Percentiles rank a stretch among this genome's conserved stretches.
Evolutionary conservation across 2,888 invertebrate species (phyloP).

Genomic region (Boloria euphrosyne): DNA sequence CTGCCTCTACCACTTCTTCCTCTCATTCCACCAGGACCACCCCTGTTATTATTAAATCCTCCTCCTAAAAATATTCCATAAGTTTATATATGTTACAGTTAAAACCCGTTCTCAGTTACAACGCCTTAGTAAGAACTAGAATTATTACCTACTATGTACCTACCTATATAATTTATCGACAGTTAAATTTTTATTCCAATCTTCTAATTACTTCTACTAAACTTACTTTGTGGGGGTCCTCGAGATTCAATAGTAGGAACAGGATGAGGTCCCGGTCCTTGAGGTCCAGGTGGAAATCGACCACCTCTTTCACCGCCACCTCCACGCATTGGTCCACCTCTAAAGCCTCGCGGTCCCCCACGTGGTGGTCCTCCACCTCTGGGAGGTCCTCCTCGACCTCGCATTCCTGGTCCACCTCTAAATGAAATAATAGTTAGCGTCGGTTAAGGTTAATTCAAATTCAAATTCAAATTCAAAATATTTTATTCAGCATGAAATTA

Average conservation of each 20-base stretch:
- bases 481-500: no score
- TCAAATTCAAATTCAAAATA: no score
- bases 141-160: no score
- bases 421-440: background rate
- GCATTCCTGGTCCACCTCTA: slow-evolving; percentile 70
- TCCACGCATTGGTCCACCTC: slow-evolving; percentile 73
- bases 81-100: no score
- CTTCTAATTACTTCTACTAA: no score
- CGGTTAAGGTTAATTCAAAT: background rate
- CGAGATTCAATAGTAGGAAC: slow-evolving; percentile 76
- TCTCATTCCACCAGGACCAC: slow-evolving; percentile 71
- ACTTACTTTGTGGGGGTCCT: slow-evolving; percentile 67
- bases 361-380: slow-evolving; percentile 51
- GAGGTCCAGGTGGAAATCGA: slow-evolving; percentile 70
- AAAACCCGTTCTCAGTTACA: no score
- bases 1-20: slow-evolving; percentile 72
- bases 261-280: slow-evolving; percentile 76
- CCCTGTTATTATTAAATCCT: slow-evolving; percentile 70
- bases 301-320: slow-evolving; percentile 74
- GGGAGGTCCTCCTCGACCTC: slow-evolving; percentile 66
- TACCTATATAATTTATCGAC: no score
- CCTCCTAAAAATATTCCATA: slow-evolving; percentile 47
- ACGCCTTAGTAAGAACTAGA: no score
- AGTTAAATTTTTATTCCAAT: no score
- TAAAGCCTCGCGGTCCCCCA: slow-evolving; percentile 71